phyloP scores from a whole-genome alignment of 2,888 invertebrate species.

The Melanchra persicariae region DNA sequence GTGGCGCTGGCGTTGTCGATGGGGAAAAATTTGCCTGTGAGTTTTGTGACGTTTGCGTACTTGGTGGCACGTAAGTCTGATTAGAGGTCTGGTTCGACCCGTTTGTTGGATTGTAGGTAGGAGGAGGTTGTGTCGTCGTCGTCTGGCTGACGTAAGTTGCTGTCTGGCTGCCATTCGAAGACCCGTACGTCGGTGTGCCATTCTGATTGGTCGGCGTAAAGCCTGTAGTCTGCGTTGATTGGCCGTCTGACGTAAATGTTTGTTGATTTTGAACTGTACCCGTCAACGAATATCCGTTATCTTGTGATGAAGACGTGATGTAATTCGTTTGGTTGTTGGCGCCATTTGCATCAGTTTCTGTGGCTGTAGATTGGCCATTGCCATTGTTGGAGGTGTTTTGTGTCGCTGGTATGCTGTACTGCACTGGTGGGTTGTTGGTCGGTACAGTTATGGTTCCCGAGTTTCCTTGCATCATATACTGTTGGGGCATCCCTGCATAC shows the following conservation, averaged over 20 bases:
- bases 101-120: slow-evolving; percentile 78
- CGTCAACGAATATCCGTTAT: slow-evolving; percentile 77
- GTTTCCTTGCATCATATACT: slow-evolving; percentile 85
- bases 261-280: slow-evolving; percentile 79
- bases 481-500: slow-evolving; percentile 81
- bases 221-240: slow-evolving; percentile 75
- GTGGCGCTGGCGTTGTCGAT: slow-evolving; percentile 85
- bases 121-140: slow-evolving; percentile 78
- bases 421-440: slow-evolving; percentile 78
- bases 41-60: slow-evolving; percentile 78
- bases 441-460: slow-evolving; percentile 79
- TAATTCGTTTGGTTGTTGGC: slow-evolving; percentile 82
- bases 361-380: slow-evolving; percentile 76
- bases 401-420: slow-evolving; percentile 80
- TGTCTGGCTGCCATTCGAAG: slow-evolving; percentile 76
- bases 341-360: slow-evolving; percentile 80
- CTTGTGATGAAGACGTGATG: slow-evolving; percentile 87
- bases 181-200: slow-evolving; percentile 76
- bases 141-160: slow-evolving; percentile 76
- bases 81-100: slow-evolving; percentile 76
- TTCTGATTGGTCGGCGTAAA: slow-evolving; percentile 77
- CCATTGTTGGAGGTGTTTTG: slow-evolving; percentile 78
- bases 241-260: slow-evolving; percentile 77
- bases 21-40: slow-evolving; percentile 83
- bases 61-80: slow-evolving; percentile 74